Evolutionary conservation across 2,797 vertebrate species (phyloP).

Genomic region (Tapera naevia): DNA sequence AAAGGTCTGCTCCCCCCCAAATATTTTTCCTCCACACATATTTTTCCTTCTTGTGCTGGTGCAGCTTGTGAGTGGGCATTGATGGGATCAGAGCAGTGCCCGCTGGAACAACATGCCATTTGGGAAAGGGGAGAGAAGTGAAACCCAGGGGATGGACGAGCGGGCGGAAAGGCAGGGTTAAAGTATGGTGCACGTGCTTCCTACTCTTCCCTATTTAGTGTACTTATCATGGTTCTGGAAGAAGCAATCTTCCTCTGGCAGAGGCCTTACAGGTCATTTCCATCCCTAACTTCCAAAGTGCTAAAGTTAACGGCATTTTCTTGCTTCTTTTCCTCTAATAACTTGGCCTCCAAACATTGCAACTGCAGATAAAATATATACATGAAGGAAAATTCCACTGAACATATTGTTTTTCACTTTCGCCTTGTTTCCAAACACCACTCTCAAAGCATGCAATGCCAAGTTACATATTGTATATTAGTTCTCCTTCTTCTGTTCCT

Average conservation of each 20-base stretch:
- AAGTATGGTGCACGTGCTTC: background rate
- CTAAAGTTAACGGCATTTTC: slow-evolving; percentile 52
- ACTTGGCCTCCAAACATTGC: background rate
- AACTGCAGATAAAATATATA: slow-evolving; percentile 14
- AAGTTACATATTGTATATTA: background rate
- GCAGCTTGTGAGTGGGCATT: background rate
- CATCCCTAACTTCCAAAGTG: background rate
- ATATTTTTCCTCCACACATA: background rate
- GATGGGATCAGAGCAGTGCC: background rate
- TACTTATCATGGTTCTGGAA: background rate
- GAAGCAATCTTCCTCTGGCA: background rate
- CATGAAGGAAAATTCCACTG: background rate
- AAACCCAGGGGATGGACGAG: background rate
- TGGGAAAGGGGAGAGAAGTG: background rate
- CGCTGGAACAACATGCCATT: fast-evolving
- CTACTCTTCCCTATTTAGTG: background rate
- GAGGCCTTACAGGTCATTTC: background rate
- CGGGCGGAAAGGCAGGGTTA: background rate
- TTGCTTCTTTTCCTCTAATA: slow-evolving; percentile 37
- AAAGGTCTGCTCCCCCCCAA: background rate
- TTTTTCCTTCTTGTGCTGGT: background rate
- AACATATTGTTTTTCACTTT: background rate
- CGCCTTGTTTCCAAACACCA: background rate
- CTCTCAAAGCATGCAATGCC: background rate
- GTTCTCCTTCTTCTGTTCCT: background rate